Percentiles rank a stretch among this genome's conserved stretches.
These are phyloP conservation scores for Muscicapa adusta DNA, from an alignment of 2,113 vertebrate species.

Conservation along the genomic window DNA sequence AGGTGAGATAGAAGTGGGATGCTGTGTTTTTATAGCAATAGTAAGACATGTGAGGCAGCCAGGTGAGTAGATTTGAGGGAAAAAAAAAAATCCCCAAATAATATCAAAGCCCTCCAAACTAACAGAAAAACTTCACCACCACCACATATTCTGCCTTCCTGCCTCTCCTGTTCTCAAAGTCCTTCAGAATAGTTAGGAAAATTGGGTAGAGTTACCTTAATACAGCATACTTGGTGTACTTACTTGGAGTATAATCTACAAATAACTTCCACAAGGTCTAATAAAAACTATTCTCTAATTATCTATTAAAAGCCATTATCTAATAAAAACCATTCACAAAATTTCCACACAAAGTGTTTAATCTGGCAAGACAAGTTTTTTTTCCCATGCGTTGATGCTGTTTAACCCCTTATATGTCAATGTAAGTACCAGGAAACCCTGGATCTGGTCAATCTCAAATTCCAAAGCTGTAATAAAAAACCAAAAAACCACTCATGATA, in stretches of 20 bases:
- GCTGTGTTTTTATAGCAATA: not conserved
- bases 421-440: not conserved
- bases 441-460: not conserved
- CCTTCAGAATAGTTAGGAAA: not conserved
- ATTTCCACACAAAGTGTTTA: not conserved
- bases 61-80: not conserved
- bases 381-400: not conserved
- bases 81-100: not conserved
- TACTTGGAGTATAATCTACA: not conserved
- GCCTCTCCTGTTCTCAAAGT: not conserved
- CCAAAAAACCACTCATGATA: accelerated
- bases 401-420: not conserved
- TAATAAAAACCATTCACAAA: not conserved
- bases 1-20: not conserved
- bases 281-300: not conserved
- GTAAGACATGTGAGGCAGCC: not conserved
- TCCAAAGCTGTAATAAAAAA: not conserved
- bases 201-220: not conserved
- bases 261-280: not conserved
- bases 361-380: not conserved
- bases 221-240: not conserved
- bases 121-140: not conserved
- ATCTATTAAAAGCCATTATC: not conserved
- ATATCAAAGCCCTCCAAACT: not conserved
- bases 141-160: not conserved